Conservation (phyloP, 2,797 vertebrate genomes). For the Sphenodon punctatus region DNA sequence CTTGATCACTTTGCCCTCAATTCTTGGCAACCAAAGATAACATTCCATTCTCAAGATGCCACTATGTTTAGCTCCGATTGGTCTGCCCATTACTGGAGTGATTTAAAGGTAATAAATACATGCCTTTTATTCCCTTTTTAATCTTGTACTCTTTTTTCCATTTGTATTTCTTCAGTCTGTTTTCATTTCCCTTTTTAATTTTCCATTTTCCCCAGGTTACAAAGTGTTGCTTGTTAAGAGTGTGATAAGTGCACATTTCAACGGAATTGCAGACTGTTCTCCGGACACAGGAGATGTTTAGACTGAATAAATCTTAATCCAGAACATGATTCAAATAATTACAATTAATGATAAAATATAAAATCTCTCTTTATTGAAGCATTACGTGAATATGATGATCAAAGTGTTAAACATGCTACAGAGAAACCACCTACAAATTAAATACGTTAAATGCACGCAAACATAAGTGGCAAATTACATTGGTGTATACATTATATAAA, state of each 20-base stretch:
- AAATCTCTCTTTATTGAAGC: background rate
- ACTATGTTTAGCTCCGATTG: too few species aligned
- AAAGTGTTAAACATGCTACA: background rate
- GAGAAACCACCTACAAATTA: background rate
- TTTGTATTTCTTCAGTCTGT: slow-evolving; percentile 13
- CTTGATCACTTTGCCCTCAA: slow-evolving; percentile 9
- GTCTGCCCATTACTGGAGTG: slow-evolving; percentile 30
- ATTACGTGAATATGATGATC: background rate
- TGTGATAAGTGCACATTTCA: slow-evolving; percentile 10
- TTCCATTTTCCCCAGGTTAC: slow-evolving; percentile 20
- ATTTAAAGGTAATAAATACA: background rate
- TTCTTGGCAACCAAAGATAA: slow-evolving; percentile 32
- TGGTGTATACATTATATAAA: background rate
- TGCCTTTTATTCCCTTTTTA: background rate
- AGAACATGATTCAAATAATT: too few species aligned
- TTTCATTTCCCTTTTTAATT: slow-evolving; percentile 21
- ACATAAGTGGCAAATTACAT: background rate
- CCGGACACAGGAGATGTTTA: slow-evolving; percentile 18
- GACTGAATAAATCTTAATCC: too few species aligned
- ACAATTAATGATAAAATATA: too few species aligned
- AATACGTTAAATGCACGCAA: background rate
- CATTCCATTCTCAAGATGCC: background rate
- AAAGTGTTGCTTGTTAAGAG: background rate
- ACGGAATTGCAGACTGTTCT: slow-evolving; percentile 37
- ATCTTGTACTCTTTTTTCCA: background rate